phyloP scores from a whole-genome alignment of 2,113 vertebrate species.

The Eidolon helvum region DNA sequence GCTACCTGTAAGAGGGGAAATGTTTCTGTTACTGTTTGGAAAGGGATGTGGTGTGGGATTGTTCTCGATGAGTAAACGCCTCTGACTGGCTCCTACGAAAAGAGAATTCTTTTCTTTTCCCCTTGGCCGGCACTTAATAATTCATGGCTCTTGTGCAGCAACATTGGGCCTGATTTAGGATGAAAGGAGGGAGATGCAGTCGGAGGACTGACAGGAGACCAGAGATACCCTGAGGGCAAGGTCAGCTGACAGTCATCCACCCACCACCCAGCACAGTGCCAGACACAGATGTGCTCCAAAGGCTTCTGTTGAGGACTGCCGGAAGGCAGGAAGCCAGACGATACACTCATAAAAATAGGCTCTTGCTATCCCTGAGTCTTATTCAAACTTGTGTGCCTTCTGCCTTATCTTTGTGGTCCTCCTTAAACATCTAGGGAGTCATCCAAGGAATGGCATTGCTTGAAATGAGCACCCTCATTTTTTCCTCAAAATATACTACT shows the following conservation, averaged over 20 bases:
- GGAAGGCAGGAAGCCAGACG: background rate
- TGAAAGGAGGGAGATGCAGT: background rate
- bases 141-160: background rate
- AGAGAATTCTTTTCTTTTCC: background rate
- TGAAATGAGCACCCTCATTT: background rate
- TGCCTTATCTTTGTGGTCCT: background rate
- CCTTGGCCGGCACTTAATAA: background rate
- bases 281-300: background rate
- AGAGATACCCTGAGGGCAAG: background rate
- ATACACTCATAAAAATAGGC: background rate
- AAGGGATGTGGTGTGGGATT: background rate
- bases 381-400: background rate
- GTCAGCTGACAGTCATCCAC: fast-evolving
- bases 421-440: background rate
- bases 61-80: background rate
- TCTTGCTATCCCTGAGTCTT: background rate
- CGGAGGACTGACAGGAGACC: background rate
- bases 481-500: conserved; percentile 2
- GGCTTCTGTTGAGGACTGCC: background rate
- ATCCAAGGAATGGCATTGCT: background rate
- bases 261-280: background rate
- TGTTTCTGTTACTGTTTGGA: background rate
- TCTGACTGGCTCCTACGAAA: background rate
- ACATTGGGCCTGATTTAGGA: background rate
- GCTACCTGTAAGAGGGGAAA: background rate